phyloP scores from a whole-genome alignment of 2,797 vertebrate genomes.

The Discoglossus pictus region DNA sequence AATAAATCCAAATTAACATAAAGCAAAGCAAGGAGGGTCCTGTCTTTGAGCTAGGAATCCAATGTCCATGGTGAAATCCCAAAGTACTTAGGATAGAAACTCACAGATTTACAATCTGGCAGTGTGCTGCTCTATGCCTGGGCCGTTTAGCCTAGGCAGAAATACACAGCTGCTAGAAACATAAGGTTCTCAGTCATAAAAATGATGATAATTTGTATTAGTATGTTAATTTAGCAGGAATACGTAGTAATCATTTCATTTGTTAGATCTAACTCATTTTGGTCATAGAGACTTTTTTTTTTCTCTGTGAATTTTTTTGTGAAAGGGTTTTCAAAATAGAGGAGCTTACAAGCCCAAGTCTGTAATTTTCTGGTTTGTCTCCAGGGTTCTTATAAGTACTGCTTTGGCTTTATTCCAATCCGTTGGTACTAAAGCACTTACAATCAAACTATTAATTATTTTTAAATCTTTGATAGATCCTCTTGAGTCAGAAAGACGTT shows the following conservation, averaged over 20 bases:
- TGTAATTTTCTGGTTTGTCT: constrained; percentile 41
- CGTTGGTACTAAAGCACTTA: constrained; percentile 33
- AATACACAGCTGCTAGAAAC: too few relatives aligned
- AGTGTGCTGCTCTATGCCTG: too few relatives aligned
- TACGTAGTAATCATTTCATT: not conserved
- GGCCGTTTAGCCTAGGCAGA: too few relatives aligned
- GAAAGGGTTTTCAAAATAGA: constrained; percentile 25
- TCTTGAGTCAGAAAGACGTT: constrained; percentile 13
- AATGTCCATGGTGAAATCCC: too few relatives aligned
- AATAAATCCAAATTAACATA: too few relatives aligned
- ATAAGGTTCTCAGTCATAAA: too few relatives aligned
- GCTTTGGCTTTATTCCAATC: constrained; percentile 29
- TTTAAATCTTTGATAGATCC: constrained; percentile 33
- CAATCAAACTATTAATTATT: constrained; percentile 41
- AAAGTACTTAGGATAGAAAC: too few relatives aligned
- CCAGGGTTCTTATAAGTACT: constrained; percentile 21
- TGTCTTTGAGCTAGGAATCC: too few relatives aligned
- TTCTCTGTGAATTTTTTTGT: constrained; percentile 1
- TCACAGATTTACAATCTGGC: too few relatives aligned
- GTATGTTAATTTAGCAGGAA: too few relatives aligned
- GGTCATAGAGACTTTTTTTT: not conserved
- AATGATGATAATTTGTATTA: too few relatives aligned
- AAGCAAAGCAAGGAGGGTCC: too few relatives aligned
- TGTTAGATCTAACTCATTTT: not conserved
- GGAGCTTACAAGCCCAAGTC: constrained; percentile 36